phyloP scores from a whole-genome alignment of 2,797 vertebrate genomes.

The Smutsia temminckii region DNA sequence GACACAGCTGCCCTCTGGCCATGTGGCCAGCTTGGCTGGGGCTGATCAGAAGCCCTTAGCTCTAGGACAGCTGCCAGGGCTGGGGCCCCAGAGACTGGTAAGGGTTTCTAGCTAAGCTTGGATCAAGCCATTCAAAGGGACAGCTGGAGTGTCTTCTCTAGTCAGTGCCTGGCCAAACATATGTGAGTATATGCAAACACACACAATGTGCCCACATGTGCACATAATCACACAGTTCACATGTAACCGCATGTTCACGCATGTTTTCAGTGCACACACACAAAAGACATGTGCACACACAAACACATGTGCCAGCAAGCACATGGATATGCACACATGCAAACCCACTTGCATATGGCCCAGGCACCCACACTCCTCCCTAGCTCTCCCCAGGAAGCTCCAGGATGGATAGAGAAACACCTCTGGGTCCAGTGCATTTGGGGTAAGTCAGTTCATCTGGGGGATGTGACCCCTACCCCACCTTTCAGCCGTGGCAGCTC shows the following conservation, averaged over 20 bases:
- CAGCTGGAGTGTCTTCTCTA: conserved; percentile 60
- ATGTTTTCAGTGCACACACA: neutral
- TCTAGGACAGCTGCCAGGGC: conserved; percentile 60
- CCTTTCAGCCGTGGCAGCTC: neutral
- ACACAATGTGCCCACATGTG: neutral
- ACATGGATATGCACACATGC: neutral
- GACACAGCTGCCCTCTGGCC: conserved; percentile 65
- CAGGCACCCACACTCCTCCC: neutral
- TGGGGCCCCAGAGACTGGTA: conserved; percentile 52
- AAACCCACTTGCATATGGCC: accelerated
- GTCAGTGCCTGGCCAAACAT: conserved; percentile 51
- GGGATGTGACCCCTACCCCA: neutral
- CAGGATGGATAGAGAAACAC: neutral
- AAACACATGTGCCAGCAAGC: neutral
- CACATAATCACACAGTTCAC: neutral
- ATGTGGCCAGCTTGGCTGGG: conserved; percentile 43
- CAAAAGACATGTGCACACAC: neutral
- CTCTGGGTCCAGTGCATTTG: neutral
- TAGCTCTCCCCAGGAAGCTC: neutral
- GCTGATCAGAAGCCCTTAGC: conserved; percentile 48
- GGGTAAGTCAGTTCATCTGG: neutral
- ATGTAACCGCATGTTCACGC: neutral
- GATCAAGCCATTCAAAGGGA: conserved; percentile 60
- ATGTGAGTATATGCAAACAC: neutral
- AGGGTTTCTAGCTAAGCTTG: conserved; percentile 50